These are phyloP conservation scores for Dendrolimus punctatus DNA, from an alignment of 1,140 invertebrate genomes.

Conservation along the genomic window DNA sequence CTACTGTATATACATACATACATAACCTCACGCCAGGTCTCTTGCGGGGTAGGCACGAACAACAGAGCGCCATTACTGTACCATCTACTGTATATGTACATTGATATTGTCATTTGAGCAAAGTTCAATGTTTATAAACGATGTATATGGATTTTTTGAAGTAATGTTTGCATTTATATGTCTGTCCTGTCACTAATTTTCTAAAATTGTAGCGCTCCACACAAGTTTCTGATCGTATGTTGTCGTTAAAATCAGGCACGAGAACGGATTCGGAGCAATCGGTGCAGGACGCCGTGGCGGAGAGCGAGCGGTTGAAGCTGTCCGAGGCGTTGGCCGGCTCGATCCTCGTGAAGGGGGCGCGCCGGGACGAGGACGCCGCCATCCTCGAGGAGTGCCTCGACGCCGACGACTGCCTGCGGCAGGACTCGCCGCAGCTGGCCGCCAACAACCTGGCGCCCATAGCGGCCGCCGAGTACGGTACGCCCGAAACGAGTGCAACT, in stretches of 20 bases:
- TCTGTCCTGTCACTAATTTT: no score
- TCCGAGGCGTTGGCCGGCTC: slow-evolving; percentile 33
- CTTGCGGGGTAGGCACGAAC: no score
- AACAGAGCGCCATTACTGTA: no score
- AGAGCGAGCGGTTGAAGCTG: slow-evolving; percentile 21
- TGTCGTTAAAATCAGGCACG: slow-evolving; percentile 8
- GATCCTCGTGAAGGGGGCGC: slow-evolving; percentile 28
- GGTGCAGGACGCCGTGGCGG: slow-evolving; percentile 15
- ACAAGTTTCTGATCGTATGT: no score
- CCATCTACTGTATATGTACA: no score
- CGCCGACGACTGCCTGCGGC: slow-evolving; percentile 12
- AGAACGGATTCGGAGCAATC: slow-evolving; percentile 33
- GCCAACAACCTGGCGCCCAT: slow-evolving; percentile 27
- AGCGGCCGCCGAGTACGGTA: slow-evolving; percentile 31
- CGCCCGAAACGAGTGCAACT: slow-evolving; percentile 6
- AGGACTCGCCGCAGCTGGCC: slow-evolving; percentile 16
- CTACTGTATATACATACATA: no score
- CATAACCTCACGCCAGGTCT: no score
- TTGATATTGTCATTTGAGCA: no score
- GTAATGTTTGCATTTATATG: no score
- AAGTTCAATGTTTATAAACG: no score
- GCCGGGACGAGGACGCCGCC: slow-evolving; percentile 18
- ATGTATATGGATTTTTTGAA: no score
- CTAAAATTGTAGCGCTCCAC: no score
- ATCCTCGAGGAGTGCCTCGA: slow-evolving; percentile 38